phyloP scores from a whole-genome alignment of 2,797 vertebrate species.

The Tympanoctomys barrerae region DNA sequence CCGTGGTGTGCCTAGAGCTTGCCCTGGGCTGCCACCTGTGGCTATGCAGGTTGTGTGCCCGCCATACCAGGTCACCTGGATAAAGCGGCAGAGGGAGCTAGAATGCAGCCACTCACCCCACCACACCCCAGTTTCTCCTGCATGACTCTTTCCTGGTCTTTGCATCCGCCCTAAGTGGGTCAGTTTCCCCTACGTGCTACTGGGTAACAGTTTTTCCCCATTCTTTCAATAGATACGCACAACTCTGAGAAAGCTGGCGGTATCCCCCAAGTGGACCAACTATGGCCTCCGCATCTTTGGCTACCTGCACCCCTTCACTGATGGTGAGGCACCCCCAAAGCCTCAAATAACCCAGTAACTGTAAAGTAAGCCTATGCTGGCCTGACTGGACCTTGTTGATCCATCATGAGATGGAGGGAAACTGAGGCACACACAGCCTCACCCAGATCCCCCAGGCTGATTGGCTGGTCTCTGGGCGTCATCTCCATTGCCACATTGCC shows the following conservation, averaged over 20 bases:
- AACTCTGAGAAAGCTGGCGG: conserved; percentile 93
- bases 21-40: neutral
- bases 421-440: neutral
- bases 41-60: neutral
- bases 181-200: neutral
- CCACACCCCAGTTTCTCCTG: neutral
- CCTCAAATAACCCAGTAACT: neutral
- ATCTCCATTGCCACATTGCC: neutral
- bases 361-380: neutral
- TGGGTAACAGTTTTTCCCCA: conserved; percentile 31
- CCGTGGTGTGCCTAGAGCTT: neutral
- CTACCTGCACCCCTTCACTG: conserved; percentile 93
- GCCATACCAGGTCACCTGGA: neutral
- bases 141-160: neutral
- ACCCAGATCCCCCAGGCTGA: too few species aligned
- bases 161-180: neutral
- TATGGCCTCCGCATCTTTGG: conserved; percentile 98
- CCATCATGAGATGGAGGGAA: neutral
- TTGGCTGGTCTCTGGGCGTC: neutral
- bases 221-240: conserved; percentile 90
- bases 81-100: neutral
- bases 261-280: conserved; percentile 95
- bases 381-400: neutral
- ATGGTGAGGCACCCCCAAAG: conserved; percentile 88
- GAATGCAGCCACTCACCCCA: neutral